Base-by-base conservation (phyloP, 2,888 invertebrate genomes). In the Augochlorella aurata region DNA sequence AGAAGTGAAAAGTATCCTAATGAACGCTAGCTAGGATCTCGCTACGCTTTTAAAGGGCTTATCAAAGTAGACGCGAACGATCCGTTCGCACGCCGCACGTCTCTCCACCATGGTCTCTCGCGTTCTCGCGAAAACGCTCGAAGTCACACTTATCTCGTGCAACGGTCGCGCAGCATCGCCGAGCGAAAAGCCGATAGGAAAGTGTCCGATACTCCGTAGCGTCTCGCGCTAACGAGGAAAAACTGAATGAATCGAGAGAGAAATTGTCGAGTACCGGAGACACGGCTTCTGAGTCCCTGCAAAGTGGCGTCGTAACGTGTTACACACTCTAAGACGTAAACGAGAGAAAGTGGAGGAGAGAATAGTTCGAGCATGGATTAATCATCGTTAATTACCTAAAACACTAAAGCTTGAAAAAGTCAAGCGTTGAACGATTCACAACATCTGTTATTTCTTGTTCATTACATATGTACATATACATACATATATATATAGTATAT, bases 291-390 rank as follows among this genome's bases (percentile, higher is more conserved):
- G 54, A 54, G 54, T 54, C 12, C n/a, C 21, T 21, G 21, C 54
- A 21, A 12, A 24, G 14, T 24, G 54, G 5, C 54, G 21, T 54
- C 54, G 54, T 29, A 29, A 29, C 61, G 14, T 5, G 14, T 18
- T 7, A 16, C 24, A 29, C 29, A 29, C 16, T 18, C 14, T 8
- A 10, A 38, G 63, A 63, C 63, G 24, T 16, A 24, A 58, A 24
- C 58, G 65, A 63, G 38, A 63, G 63, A 63, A 38, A 38, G 63
- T 18, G 63, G 63, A 9, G 38, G 63, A 86, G 80, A 87, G 79
- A 88, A 89, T 85, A 88, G 86, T 89, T 89, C 88, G 90, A 91
- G 87, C 84, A 88, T 88, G 88, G 87, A 90, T 90, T 76, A 84
- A 87, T 87, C 74, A 71, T 84, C 67, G 74, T 78, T 85, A 87